phyloP scores from a whole-genome alignment of 2,888 invertebrate genomes.

The Orthosia cruda region DNA sequence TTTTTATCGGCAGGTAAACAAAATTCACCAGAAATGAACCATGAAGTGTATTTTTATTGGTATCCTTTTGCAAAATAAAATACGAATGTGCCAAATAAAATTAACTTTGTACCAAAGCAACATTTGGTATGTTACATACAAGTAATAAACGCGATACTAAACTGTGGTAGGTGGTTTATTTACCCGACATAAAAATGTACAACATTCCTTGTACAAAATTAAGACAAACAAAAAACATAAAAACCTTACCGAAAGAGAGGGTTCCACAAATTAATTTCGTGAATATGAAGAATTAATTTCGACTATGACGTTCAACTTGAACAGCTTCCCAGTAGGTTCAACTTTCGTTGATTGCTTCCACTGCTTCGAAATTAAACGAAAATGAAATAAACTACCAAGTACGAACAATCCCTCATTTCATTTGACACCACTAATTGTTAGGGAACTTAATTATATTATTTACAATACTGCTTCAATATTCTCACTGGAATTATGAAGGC shows the following conservation, averaged over 20 bases:
- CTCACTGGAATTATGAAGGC: too few species aligned
- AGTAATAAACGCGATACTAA: not conserved
- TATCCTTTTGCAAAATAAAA: slow-evolving; percentile 19
- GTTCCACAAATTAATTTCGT: slow-evolving; percentile 38
- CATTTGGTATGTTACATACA: not conserved
- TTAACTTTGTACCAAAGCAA: not conserved
- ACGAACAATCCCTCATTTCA: slow-evolving; percentile 28
- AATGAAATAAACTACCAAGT: slow-evolving; percentile 35
- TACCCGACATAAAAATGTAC: not conserved
- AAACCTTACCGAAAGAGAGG: slow-evolving; percentile 13
- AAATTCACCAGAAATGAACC: slow-evolving; percentile 1
- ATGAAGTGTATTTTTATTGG: not conserved
- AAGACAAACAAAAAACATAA: not conserved
- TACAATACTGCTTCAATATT: not conserved
- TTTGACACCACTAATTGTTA: slow-evolving; percentile 26
- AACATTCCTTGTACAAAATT: not conserved
- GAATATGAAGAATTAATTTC: slow-evolving; percentile 65
- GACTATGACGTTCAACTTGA: slow-evolving; percentile 63
- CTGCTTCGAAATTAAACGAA: slow-evolving; percentile 42
- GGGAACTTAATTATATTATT: slow-evolving; percentile 10
- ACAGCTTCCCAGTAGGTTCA: slow-evolving; percentile 52
- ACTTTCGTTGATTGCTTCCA: slow-evolving; percentile 62
- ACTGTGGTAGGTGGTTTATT: not conserved
- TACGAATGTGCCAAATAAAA: slow-evolving; percentile 15
- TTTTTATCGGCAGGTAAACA: slow-evolving; percentile 7